Percentiles rank a stretch among this genome's conserved stretches.
Evolutionary conservation across 2,797 vertebrate species (phyloP).

Genomic region (Morus bassanus): DNA sequence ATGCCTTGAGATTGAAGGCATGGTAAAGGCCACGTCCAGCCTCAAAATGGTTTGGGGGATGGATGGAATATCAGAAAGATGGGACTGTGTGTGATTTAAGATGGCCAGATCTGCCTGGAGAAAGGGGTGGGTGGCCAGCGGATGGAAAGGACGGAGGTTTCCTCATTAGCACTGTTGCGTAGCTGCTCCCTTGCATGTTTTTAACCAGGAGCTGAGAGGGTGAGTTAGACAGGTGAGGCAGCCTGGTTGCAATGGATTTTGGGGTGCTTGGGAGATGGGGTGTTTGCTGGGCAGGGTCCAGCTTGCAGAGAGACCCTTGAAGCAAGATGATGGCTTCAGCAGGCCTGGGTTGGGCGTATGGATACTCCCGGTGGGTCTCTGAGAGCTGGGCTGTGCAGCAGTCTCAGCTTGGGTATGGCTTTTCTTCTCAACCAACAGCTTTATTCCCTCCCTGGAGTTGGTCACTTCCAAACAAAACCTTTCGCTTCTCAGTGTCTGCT

Average conservation of each 20-base stretch:
- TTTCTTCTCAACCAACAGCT: background rate
- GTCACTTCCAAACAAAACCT: background rate
- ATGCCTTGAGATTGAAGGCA: background rate
- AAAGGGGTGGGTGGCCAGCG: background rate
- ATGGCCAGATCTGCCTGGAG: background rate
- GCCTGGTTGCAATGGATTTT: background rate
- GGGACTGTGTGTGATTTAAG: rapidly evolving
- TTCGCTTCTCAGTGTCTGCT: too few species aligned
- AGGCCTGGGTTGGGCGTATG: rapidly evolving
- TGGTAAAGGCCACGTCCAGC: rapidly evolving
- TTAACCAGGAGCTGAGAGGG: background rate
- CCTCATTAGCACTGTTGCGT: rapidly evolving
- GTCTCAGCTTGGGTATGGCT: rapidly evolving
- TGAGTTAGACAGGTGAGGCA: background rate
- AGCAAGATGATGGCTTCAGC: background rate
- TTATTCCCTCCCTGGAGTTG: background rate
- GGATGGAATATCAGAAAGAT: background rate
- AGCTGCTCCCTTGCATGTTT: background rate
- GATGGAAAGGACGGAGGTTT: background rate
- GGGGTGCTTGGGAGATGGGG: background rate
- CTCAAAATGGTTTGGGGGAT: rapidly evolving
- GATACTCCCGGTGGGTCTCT: background rate
- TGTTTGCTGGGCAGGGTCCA: background rate
- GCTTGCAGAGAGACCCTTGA: background rate
- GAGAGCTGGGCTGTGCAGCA: background rate